phyloP scores from a whole-genome alignment of 1,140 invertebrate species.

The Camponotus floridanus region DNA sequence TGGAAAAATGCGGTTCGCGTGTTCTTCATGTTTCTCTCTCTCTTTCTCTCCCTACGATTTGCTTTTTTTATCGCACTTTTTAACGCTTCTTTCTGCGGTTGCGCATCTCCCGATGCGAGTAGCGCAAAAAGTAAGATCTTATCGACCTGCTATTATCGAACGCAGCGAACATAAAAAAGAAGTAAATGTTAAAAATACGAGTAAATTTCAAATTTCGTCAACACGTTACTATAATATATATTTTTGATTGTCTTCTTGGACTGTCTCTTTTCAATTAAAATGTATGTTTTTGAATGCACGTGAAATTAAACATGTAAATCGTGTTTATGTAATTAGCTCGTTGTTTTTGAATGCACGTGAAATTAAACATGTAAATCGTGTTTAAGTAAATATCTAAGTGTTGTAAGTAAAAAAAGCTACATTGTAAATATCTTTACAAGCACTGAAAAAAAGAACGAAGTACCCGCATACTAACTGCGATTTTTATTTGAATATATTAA shows the following conservation, averaged over 20 bases:
- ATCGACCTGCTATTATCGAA: background rate
- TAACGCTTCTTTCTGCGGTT: background rate
- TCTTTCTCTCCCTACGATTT: conserved; percentile 3
- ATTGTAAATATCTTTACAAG: conserved; percentile 1
- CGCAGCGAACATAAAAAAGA: too few species aligned
- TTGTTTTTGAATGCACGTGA: background rate
- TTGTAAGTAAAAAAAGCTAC: background rate
- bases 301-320: background rate
- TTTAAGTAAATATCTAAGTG: background rate
- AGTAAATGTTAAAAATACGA: background rate
- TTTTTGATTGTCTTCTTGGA: background rate
- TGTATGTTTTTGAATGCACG: background rate
- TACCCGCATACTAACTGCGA: background rate
- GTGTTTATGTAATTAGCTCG: background rate
- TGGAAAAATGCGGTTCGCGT: background rate
- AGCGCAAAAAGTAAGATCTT: conserved; percentile 1
- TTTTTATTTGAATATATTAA: conserved; percentile 45
- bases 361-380: background rate
- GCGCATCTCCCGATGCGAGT: background rate
- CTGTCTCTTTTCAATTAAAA: background rate
- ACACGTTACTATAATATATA: background rate
- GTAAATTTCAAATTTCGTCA: background rate
- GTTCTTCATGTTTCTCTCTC: background rate
- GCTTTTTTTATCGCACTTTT: conserved; percentile 23
- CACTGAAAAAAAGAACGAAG: conserved; percentile 10